phyloP scores from a whole-genome alignment of 2,797 vertebrate genomes.

The Sebastes kiyomatsui region DNA sequence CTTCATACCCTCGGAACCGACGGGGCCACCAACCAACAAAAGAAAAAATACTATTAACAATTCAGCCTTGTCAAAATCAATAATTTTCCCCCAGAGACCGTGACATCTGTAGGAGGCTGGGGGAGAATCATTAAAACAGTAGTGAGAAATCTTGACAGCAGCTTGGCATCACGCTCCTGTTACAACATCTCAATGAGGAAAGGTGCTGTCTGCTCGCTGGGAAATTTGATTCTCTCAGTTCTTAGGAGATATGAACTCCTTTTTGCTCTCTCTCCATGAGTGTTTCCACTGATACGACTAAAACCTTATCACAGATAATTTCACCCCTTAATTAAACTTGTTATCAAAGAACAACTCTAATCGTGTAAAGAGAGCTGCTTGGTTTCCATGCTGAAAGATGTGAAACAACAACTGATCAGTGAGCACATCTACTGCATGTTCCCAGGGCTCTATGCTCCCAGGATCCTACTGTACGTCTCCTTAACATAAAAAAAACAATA shows the following conservation, averaged over 20 bases:
- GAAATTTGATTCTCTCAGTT: background rate
- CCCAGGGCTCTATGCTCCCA: background rate
- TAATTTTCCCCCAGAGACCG: conserved; percentile 18
- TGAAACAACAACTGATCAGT: conserved; percentile 10
- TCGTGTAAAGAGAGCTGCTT: conserved; percentile 2
- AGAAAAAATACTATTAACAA: conserved; percentile 42
- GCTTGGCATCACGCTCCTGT: conserved; percentile 19
- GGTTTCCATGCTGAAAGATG: conserved; percentile 17
- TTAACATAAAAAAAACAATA: background rate
- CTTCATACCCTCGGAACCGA: conserved; percentile 2
- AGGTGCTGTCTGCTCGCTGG: background rate
- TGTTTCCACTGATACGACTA: conserved; percentile 28
- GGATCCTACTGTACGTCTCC: background rate
- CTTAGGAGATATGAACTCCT: conserved; percentile 6
- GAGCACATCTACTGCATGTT: background rate
- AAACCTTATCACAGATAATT: conserved; percentile 50
- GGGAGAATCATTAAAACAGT: conserved; percentile 34
- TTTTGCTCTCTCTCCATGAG: background rate
- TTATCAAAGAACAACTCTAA: conserved; percentile 30
- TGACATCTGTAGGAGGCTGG: conserved; percentile 33
- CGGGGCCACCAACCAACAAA: conserved; percentile 11
- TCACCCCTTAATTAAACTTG: conserved; percentile 51
- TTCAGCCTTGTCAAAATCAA: conserved; percentile 54
- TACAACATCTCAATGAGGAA: conserved; percentile 32
- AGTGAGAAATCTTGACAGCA: conserved; percentile 30